Evolutionary conservation across 2,888 invertebrate genomes (phyloP), one percentile per base, ranked within the genome.

Genomic region (Leucozona laternaria): DNA sequence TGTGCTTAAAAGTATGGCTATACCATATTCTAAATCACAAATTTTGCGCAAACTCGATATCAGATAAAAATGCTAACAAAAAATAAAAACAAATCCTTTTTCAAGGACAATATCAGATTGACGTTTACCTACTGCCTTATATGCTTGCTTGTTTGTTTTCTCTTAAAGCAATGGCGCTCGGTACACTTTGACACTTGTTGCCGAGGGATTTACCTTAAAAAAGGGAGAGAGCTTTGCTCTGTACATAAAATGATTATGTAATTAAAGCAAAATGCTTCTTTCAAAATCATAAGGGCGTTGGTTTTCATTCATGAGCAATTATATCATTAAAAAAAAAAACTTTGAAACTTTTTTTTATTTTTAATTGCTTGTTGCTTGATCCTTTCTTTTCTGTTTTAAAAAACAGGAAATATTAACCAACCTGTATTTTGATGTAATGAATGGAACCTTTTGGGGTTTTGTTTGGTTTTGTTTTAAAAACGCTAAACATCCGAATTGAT

Each of bases 31-130:
- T 57, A 72, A 77, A 77, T 37, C 71, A 72, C 20, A 58, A 40
- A 53, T n/a, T 50, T 43, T 83, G 83, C 83, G 83, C 83, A 83
- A 72, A 83, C 83, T 83, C 83, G 70, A 75, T 70, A 72, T 68
- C 5, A 45, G 55, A 20, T 62, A 62, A 48, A 20, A 70, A 34
- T 2, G 5, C 5, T 22, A 22, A 25, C 13, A 50, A 50, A 45
- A 45, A 43, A 43, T 13, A 40, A 45, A 17, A 72, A 31, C 45
- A 57, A 73, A 76, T 79, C 73, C 70, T 55, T 58, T 75, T 55
- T 83, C 83, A 83, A 83, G 83, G 83, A 83, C 83, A 79, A 40
- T n/a, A n/a, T 70, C 62, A 37, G 78, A 70, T 75, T 83, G 78
- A 83, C 73, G 79, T 83, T 78, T 78, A 45, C 82, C 53, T 62